Evolutionary conservation across 92 coral and sea anemone genomes (phyloP).

Genomic region (Paramuricea clavata): DNA sequence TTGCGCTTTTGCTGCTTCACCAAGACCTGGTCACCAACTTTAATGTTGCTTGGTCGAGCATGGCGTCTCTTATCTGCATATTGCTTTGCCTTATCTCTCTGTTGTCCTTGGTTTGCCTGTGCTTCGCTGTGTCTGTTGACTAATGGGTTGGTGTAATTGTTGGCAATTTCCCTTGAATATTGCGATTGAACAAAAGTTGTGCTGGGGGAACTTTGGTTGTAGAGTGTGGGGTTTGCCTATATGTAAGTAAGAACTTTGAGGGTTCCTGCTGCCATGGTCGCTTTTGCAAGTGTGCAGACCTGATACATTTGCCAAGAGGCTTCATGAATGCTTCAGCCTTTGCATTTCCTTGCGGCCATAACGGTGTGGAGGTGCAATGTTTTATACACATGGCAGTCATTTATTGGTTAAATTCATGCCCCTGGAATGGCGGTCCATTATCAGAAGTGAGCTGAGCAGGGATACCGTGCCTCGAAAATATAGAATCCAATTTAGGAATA

Average conservation of each 20-base stretch:
- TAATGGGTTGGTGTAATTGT: neutral
- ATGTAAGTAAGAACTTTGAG: neutral
- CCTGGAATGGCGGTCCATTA: neutral
- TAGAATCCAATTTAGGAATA: neutral
- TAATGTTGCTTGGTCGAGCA: constrained; percentile 16
- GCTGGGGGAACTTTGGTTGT: neutral
- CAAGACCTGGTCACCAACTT: constrained; percentile 13
- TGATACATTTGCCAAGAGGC: neutral
- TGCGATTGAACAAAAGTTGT: neutral
- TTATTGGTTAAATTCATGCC: neutral
- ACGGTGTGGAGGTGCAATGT: neutral
- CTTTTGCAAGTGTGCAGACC: neutral
- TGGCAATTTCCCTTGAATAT: neutral
- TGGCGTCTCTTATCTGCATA: constrained; percentile 1
- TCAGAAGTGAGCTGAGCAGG: neutral
- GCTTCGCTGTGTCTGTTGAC: neutral
- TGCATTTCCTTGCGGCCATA: neutral
- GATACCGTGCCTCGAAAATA: neutral
- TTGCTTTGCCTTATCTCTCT: constrained; percentile 11
- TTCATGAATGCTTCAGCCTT: constrained; percentile 5
- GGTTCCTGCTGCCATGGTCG: neutral
- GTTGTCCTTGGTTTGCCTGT: neutral
- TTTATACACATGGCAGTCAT: neutral
- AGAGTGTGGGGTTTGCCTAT: neutral
- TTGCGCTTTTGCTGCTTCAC: constrained; percentile 9